Evolutionary conservation across 37 sponge, comb jelly and placozoan genomes (phyloP).

Genomic region (Aphrocallistes beatrix): DNA sequence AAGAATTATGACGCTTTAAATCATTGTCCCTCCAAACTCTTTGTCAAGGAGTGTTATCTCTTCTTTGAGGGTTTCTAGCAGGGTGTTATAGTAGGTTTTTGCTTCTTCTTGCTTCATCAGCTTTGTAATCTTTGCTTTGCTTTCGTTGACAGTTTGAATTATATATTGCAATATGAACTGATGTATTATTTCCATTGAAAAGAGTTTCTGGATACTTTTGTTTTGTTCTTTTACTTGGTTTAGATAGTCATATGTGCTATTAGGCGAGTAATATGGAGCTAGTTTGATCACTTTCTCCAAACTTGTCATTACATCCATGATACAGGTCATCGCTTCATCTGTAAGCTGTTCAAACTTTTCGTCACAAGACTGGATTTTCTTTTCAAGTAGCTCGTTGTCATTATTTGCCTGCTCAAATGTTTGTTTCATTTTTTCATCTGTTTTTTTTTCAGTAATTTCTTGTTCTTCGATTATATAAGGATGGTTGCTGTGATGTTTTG

Average conservation of each 20-base stretch:
- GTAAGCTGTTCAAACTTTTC: background rate
- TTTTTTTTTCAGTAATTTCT: background rate
- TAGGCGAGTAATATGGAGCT: background rate
- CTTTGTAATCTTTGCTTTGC: too few species aligned
- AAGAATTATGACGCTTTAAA: too few species aligned
- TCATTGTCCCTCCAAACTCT: too few species aligned
- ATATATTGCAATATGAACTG: too few species aligned
- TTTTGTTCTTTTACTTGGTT: background rate
- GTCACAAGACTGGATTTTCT: background rate
- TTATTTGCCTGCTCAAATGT: background rate
- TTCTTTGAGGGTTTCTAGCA: too few species aligned
- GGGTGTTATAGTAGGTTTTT: too few species aligned
- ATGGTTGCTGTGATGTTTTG: background rate
- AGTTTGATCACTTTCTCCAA: background rate
- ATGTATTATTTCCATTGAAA: too few species aligned
- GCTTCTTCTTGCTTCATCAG: too few species aligned
- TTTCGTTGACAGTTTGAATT: too few species aligned
- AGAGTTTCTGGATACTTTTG: background rate
- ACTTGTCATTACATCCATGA: background rate
- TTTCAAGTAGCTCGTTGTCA: background rate
- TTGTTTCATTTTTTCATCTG: background rate
- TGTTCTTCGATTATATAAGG: background rate
- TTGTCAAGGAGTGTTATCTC: too few species aligned
- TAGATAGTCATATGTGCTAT: background rate
- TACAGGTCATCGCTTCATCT: background rate